Evolutionary conservation across 2,797 vertebrate species (phyloP), one percentile per base, ranked within the genome.

Genomic region (Lemur catta): DNA sequence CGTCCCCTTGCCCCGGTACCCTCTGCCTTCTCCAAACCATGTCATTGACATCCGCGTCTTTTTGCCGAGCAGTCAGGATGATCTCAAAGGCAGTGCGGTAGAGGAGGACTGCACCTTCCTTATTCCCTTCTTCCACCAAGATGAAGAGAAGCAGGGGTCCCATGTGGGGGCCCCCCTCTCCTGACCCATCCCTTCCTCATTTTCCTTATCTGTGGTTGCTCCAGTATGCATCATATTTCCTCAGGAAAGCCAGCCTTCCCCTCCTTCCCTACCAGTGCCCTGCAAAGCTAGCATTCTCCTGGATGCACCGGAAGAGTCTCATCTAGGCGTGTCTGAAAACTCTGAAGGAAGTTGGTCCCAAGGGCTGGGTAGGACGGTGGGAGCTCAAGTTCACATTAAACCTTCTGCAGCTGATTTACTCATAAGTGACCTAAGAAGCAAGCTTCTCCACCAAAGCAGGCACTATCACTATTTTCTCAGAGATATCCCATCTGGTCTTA

Each of bases 121-220:
- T 7, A 0, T 11, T 55, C 89, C 30, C 7, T 61, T 48, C 46
- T 12, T 33, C n/a, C 79, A 71, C 2, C 18, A 7, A 84, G 38
- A 28, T 6, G 43, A 84, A 48, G 48, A 38, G 41, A 63, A 12
- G 18, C 22, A 15, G 13, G 7, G 30, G 4, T 38, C 33, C 17
- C 35, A 0, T 0, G 6, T 6, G 2, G 33, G 9, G 20, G 38
- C 38, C 4, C n/a, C 57, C 22, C 0, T 28, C 38, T 65, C 33
- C 61, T 26, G 7, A n/a, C 38, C n/a, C 46, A 24, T 14, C 9
- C 30, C 43, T 46, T 20, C 15, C 0, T 18, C 10, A 7, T 35
- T n/a, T 55, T 38, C 86, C 24, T 82, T 24, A 10, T 74, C 24
- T 28, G 10, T 4, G n/a, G 3, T 52, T 28, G 9, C 8, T 75